Conservation (phyloP, 2,113 vertebrate species). For the Phylloscopus trochilus region DNA sequence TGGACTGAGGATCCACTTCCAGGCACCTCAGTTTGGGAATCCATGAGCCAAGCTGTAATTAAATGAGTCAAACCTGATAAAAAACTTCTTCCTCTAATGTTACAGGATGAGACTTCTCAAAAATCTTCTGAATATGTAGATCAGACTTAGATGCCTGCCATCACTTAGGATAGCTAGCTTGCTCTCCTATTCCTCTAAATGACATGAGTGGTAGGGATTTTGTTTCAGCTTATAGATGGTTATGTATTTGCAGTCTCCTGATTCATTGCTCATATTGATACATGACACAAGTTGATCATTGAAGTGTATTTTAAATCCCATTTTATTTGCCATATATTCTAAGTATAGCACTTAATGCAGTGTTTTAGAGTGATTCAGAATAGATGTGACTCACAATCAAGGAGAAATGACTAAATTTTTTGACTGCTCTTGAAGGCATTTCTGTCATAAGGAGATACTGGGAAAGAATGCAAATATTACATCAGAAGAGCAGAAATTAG, state of each 20-base stretch:
- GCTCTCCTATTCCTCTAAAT: background rate
- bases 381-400: conserved; percentile 9
- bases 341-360: background rate
- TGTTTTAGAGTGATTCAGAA: background rate
- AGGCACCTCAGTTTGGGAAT: background rate
- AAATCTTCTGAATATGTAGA: background rate
- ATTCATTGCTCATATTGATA: background rate
- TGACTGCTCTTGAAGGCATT: conserved; percentile 1
- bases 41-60: background rate
- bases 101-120: background rate
- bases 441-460: background rate
- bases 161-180: background rate
- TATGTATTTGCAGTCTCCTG: background rate
- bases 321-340: conserved; percentile 3
- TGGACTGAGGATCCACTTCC: no score
- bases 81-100: background rate
- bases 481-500: background rate
- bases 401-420: background rate
- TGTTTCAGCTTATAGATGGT: background rate
- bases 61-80: background rate
- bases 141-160: background rate
- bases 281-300: background rate
- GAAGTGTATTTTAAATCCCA: background rate
- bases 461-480: background rate
- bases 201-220: background rate